Evolutionary conservation across 2,113 vertebrate genomes (phyloP), one percentile per base, ranked within the genome.

Genomic region (Ivindomyrus marchei): DNA sequence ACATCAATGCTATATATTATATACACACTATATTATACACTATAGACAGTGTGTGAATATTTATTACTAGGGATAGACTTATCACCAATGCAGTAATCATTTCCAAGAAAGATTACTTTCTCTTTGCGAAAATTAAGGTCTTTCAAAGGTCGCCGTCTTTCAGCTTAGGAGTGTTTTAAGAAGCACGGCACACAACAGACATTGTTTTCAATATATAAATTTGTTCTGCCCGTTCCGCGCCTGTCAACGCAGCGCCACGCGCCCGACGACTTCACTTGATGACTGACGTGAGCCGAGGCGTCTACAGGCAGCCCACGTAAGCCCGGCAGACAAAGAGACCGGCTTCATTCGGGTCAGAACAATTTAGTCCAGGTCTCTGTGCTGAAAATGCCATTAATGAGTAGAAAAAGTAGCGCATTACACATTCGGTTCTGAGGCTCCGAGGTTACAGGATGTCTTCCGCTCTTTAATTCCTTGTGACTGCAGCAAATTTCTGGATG

Each of bases 401-500:
- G 36, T 19, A 42, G 36, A 17, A 42, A 42, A 42, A 42, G 74
- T 19, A 80, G 74, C 92, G 91, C 90, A 92, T 91, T 92, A 92
- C 89, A 89, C 19, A 62, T 91, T 92, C 92, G 86, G 90, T 88
- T 93, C 92, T 90, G 92, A 92, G 92, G 92, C 93, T 94, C 46
- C 87, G 45, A 88, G 91, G 92, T 92, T 88, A 91, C 92, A 89
- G 53, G 88, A 89, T 85, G 45, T 47, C 21, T 42, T 85, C 83
- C 90, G 91, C 93, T 94, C 93, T 94, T 93, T 95, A 94, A 94
- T 94, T 93, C 92, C 92, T 94, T 90, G 84, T 91, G 88, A 91
- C 89, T 91, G 87, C 90, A 8, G 42, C 31, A 39, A 58, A 90
- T 92, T 93, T 91, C 91, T 90, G 92, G 90, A 92, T 74, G 77